A percentile compares a stretch with the other conserved stretches of the same genome.
Evolutionary conservation across 2,113 vertebrate species (phyloP).

Genomic region (Turnix velox): DNA sequence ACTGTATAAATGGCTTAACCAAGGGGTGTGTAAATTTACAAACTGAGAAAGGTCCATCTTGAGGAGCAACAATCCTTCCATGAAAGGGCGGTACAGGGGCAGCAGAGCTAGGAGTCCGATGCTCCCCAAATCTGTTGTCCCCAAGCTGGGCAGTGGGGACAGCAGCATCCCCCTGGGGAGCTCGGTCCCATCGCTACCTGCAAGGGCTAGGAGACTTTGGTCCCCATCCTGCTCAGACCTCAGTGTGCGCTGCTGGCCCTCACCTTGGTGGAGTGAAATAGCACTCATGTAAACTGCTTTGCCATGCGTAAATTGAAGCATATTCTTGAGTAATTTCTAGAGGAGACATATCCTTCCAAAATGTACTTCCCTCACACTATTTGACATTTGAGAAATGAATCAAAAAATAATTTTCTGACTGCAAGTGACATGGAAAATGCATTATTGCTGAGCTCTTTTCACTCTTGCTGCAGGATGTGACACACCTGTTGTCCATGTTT

Average conservation of each 20-base stretch:
- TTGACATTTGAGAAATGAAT: conserved; percentile 25
- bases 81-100: neutral
- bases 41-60: neutral
- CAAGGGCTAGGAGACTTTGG: neutral
- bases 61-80: neutral
- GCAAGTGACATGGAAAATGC: neutral
- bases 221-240: neutral
- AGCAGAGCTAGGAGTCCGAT: neutral
- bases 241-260: neutral
- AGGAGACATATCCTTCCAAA: neutral
- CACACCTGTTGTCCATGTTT: neutral
- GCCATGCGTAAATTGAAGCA: neutral
- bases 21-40: neutral
- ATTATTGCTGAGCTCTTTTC: neutral
- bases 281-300: neutral
- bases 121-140: rapidly evolving
- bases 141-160: neutral
- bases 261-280: neutral
- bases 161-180: neutral
- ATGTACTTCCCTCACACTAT: neutral
- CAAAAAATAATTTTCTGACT: neutral
- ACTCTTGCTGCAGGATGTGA: neutral
- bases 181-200: neutral
- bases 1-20: neutral
- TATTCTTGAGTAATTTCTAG: conserved; percentile 1